Evolutionary conservation across 2,797 vertebrate genomes (phyloP), one percentile per base, ranked within the genome.

Genomic region (Clarias pachynema): DNA sequence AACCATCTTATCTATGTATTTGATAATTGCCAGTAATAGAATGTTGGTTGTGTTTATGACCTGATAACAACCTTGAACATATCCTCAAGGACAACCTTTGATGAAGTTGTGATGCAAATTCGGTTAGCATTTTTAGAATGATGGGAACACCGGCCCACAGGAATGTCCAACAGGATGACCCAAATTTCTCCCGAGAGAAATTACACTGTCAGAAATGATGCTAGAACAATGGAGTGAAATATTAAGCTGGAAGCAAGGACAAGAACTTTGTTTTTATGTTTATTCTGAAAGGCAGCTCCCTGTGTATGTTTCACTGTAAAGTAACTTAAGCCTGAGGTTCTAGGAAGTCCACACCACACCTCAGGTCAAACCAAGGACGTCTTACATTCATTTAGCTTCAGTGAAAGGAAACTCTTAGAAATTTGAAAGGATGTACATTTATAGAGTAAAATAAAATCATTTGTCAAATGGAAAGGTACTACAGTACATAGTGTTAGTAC

Each of bases 201-300:
- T 91, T 91, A 81, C 86, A 75, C 85, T 90, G 82, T 87, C 82
- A 90, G 84, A 69, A 4, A 85, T 75, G 83, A 75, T 44, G 70
- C 37, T 70, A 73, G 56, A 65, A 95, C 93, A 95, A 95, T 94
- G 66, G 90, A 34, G 84, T 94, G 94, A 94, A 95, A 91, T 89
- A 74, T 86, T 86, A 69, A 53, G 2, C 24, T 86, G 18, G 37
- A 44, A 86, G 44, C 60, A 89, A 84, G 88, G 49, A 53, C 89
- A 93, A 93, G 92, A 91, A 93, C 59, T 81, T 81, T 72, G 89
- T 84, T 93, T 92, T 49, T 91, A 93, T 94, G 91, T 94, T 94
- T 93, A 90, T 79, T 79, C 82, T 81, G 1, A 89, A 92, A 91
- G 89, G 85, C 22, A 56, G 80, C 57, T 44, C 87, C 84, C 89